Evolutionary conservation across 2,888 invertebrate species (phyloP), one percentile per base, ranked within the genome.

Genomic region (Gandaritis pyraliata): DNA sequence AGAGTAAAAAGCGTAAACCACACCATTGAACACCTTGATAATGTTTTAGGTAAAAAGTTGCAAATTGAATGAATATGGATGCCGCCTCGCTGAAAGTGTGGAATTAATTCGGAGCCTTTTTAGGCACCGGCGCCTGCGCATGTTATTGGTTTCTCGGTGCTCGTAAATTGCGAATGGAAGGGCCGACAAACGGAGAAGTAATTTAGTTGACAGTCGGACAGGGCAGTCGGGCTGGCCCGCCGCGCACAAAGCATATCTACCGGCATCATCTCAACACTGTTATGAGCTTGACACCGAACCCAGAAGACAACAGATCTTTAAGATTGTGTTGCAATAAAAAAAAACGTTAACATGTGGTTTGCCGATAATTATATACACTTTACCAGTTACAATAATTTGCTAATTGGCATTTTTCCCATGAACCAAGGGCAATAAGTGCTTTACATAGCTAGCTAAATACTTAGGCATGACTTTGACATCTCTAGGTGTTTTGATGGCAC

Each of bases 141-240:
- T 65, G 72, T 73, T 70, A n/a, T 72, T 69, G 75, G 76, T 76
- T 72, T 70, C 76, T 78, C 74, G 72, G 72, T 74, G 81, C 80
- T 85, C 88, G 88, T 89, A 90, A 90, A 90, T 90, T 86, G 90
- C 87, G 71, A 80, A 77, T 74, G 76, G 77, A 84, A 81, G 84
- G 80, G 81, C 89, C 87, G 87, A 88, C 90, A 88, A 89, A 87
- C 86, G 87, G 46, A 75, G 74, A 78, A 73, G 87, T 88, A 87
- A 91, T 90, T 90, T 87, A 88, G 88, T 85, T 88, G 91, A 91
- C 91, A 89, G 86, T 82, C 80, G 81, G 77, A 33, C 41, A n/a
- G 29, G 39, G 47, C 81, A 71, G 74, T 77, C 73, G 70, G 68
- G 53, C 67, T 66, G 69, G 74, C 69, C 74, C 74, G 73, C 73